Evolutionary conservation across 2,888 invertebrate genomes (phyloP), one percentile per base, ranked within the genome.

Genomic region (Podabrus alpinus): DNA sequence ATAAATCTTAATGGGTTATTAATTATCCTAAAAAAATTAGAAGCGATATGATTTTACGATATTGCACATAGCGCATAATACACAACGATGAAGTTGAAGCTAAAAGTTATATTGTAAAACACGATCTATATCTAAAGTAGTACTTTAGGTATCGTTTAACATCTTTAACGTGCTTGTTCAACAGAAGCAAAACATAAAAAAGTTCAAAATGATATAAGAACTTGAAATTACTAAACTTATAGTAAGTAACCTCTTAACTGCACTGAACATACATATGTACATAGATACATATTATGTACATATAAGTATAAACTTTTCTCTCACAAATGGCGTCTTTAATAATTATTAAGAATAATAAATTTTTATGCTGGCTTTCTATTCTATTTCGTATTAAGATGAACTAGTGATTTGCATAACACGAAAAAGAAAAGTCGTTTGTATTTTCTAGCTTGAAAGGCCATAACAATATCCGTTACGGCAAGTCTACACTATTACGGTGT

Each of bases 341-440:
- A n/a, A 45, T 45, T 45, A 45, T 29, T 29, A 45, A 45, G n/a
- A 45, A 45, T 5, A 45, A n/a, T 45, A 45, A 45, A 45, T 45
- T 45, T 45, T 45, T 45, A 45, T 45, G 45, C n/a, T 7, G 45
- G 45, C 45, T 45, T 45, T 45, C 45, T 45, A 45, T 45, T 45
- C n/a, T 45, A 45, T 45, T 45, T 45, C 7, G 45, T 45, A 45
- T 45, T 45, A n/a, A 64, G 62, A 61, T 61, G 17, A 61, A 15
- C 19, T 19, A 19, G 62, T 15, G 19, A 21, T 17, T 64, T 16
- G 17, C 16, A 17, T 15, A 67, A 29, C 59, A 60, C 59, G 10
- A 72, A 70, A 75, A 75, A 75, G 75, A 72, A 70, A 75, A 72
- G 45, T 70, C 69, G 29, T 72, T 67, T 75, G 21, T 64, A 64